These are phyloP conservation scores for Amblyjoppa fuscipennis DNA, from an alignment of 2,888 invertebrate genomes.

Conservation along the genomic window DNA sequence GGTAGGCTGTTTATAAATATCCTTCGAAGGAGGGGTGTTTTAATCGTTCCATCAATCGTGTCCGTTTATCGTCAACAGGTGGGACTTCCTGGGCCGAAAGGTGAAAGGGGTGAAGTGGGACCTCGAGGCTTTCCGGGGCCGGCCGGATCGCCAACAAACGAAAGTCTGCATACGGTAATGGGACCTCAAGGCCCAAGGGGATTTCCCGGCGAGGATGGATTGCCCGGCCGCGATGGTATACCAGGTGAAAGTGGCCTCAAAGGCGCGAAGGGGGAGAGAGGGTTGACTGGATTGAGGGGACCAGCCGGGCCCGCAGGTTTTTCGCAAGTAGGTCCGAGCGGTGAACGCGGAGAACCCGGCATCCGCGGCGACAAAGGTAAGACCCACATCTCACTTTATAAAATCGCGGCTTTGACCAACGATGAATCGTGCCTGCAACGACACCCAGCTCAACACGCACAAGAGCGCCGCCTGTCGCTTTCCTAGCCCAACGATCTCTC, in stretches of 20 bases:
- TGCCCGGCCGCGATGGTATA: conserved; percentile 72
- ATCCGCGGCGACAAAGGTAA: conserved; percentile 63
- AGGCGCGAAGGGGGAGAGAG: conserved; percentile 80
- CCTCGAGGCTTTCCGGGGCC: conserved; percentile 73
- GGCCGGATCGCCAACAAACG: conserved; percentile 77
- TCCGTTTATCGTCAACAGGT: conserved; percentile 68
- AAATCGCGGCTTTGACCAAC: neutral
- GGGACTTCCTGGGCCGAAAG: conserved; percentile 82
- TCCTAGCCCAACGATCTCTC: no score
- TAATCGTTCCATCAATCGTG: neutral
- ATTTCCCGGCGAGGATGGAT: conserved; percentile 59
- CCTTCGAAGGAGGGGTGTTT: conserved; percentile 62
- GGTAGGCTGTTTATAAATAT: conserved; percentile 77
- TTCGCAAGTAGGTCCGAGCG: conserved; percentile 65
- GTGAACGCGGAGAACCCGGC: conserved; percentile 76
- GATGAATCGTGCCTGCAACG: no score
- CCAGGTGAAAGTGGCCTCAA: conserved; percentile 79
- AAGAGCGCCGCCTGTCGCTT: no score
- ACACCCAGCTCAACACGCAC: no score
- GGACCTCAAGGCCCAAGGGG: conserved; percentile 44
- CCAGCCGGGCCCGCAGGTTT: conserved; percentile 40
- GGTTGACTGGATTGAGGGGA: conserved; percentile 78
- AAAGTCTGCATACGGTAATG: conserved; percentile 75
- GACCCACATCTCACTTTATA: neutral
- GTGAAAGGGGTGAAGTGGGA: conserved; percentile 54